Percentiles rank a stretch among this genome's conserved stretches.
Conservation (phyloP, 2,113 vertebrate species). For the Labeo catla region DNA sequence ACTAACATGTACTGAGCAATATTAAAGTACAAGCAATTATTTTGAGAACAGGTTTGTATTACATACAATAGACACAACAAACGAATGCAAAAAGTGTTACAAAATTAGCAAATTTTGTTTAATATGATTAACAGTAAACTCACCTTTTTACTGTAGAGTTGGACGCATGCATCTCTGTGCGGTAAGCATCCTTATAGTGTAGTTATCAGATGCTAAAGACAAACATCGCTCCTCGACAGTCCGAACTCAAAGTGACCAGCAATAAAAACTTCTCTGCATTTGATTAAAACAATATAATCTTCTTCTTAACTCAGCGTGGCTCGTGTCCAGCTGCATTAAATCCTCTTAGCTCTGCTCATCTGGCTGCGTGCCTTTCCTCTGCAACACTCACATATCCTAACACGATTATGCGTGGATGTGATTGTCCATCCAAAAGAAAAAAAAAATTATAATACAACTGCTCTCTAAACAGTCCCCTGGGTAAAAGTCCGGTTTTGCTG, state of each 20-base stretch:
- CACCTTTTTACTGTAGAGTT: constrained; percentile 14
- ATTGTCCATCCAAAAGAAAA: constrained; percentile 32
- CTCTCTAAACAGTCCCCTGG: constrained; percentile 5
- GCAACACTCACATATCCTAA: constrained; percentile 29
- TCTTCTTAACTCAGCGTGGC: constrained; percentile 26
- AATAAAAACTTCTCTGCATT: constrained; percentile 12
- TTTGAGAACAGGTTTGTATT: background rate
- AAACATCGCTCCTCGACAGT: background rate
- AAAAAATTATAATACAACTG: background rate
- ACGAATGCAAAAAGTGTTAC: background rate
- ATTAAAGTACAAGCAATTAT: background rate
- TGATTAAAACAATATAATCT: constrained; percentile 37
- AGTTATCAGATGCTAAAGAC: background rate
- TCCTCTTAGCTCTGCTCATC: constrained; percentile 44
- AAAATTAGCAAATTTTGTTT: background rate
- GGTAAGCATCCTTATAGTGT: background rate
- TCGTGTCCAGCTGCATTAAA: constrained; percentile 29
- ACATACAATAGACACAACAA: no score
- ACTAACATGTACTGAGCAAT: background rate
- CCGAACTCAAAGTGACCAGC: constrained; percentile 33
- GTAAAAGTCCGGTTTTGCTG: background rate
- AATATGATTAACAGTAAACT: constrained; percentile 7
- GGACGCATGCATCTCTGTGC: constrained; percentile 5
- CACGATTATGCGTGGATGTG: background rate
- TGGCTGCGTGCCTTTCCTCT: constrained; percentile 1